Evolutionary conservation across 2,888 invertebrate genomes (phyloP).

Genomic region (Protodeltote pygarga): DNA sequence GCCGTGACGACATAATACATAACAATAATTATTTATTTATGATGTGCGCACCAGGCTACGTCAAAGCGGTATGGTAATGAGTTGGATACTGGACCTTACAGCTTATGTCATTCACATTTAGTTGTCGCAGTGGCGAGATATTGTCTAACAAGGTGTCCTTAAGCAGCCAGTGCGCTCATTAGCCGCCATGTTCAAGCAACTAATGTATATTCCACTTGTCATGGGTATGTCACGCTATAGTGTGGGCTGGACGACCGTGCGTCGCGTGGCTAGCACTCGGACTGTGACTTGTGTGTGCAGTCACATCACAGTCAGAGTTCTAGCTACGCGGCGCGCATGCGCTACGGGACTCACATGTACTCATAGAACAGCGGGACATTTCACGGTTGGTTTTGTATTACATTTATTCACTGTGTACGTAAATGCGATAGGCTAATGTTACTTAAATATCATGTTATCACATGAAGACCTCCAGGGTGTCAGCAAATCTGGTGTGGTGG

Average conservation of each 20-base stretch:
- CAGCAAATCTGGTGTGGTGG: neutral
- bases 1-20: too few relatives aligned
- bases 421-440: constrained; percentile 8
- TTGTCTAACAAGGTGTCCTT: too few relatives aligned
- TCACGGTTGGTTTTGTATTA: constrained; percentile 35
- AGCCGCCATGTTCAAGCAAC: constrained; percentile 1
- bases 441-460: neutral
- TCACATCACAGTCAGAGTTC: constrained; percentile 99
- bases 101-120: too few relatives aligned
- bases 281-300: constrained; percentile 92
- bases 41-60: too few relatives aligned
- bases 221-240: constrained; percentile 35
- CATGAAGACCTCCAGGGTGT: neutral
- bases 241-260: constrained; percentile 42
- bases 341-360: constrained; percentile 36
- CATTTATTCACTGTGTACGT: constrained; percentile 17
- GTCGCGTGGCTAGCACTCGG: constrained; percentile 89
- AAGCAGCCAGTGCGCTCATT: too few relatives aligned
- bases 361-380: constrained; percentile 32
- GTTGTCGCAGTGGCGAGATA: too few relatives aligned
- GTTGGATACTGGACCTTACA: too few relatives aligned
- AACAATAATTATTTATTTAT: too few relatives aligned
- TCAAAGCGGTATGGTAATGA: too few relatives aligned
- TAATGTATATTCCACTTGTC: constrained; percentile 15
- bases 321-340: constrained; percentile 89